A percentile compares a stretch with the other conserved stretches of the same genome.
phyloP scores from a whole-genome alignment of 2,888 invertebrate species.

The Acleris holmiana region DNA sequence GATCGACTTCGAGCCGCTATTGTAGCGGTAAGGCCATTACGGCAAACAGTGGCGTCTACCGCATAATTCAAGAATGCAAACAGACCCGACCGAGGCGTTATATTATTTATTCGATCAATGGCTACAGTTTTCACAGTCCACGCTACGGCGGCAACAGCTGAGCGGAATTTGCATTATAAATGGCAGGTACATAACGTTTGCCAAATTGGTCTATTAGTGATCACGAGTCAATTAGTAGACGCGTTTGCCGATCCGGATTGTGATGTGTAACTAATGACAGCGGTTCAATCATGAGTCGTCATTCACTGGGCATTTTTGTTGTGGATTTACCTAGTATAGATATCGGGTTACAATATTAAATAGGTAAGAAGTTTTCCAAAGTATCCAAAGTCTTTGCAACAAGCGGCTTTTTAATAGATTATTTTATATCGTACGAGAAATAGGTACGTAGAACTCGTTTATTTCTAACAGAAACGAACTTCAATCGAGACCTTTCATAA shows the following conservation, averaged over 20 bases:
- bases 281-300: not conserved
- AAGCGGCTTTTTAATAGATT: not conserved
- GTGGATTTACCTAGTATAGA: too few species aligned
- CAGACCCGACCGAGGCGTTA: constrained; percentile 34
- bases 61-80: constrained; percentile 48
- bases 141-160: constrained; percentile 56
- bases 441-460: constrained; percentile 1
- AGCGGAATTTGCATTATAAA: constrained; percentile 66
- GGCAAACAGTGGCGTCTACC: constrained; percentile 40
- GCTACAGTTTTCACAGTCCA: constrained; percentile 40
- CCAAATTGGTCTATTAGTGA: constrained; percentile 49
- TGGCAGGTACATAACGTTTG: constrained; percentile 49
- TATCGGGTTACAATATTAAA: too few species aligned
- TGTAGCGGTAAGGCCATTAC: constrained; percentile 17
- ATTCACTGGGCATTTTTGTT: not conserved
- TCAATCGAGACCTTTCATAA: constrained; percentile 28
- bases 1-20: constrained; percentile 3
- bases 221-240: constrained; percentile 60
- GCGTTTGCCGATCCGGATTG: constrained; percentile 54
- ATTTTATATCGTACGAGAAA: not conserved
- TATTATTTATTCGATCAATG: constrained; percentile 55
- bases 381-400: not conserved
- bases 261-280: constrained; percentile 41
- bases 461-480: constrained; percentile 20
- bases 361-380: too few species aligned